These are phyloP conservation scores for Gallinago media DNA, from an alignment of 2,113 vertebrate genomes.

Conservation along the genomic window DNA sequence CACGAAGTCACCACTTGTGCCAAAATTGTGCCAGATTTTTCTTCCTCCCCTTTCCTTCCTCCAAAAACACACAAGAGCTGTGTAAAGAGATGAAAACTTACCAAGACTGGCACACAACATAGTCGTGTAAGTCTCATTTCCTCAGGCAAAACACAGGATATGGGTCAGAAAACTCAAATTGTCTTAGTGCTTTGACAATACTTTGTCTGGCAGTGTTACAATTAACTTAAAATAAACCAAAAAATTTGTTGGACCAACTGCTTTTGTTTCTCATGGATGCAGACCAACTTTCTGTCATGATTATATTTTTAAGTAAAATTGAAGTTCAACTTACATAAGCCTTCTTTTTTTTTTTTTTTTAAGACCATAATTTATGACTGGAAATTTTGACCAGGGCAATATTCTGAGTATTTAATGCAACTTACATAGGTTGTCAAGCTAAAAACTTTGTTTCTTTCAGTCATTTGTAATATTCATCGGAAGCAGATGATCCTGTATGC, in stretches of 20 bases:
- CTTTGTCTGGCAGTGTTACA: slow-evolving; percentile 6
- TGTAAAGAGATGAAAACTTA: background rate
- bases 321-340: background rate
- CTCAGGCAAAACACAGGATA: slow-evolving; percentile 31
- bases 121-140: background rate
- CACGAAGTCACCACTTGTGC: background rate
- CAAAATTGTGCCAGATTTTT: background rate
- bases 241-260: slow-evolving; percentile 25
- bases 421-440: background rate
- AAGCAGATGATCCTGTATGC: background rate
- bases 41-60: background rate
- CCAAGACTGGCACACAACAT: background rate
- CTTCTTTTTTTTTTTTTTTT: background rate
- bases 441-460: background rate
- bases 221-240: slow-evolving; percentile 44
- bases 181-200: slow-evolving; percentile 5
- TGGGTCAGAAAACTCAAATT: slow-evolving; percentile 34
- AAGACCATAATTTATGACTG: slow-evolving; percentile 14
- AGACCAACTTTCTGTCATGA: slow-evolving; percentile 47
- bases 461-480: background rate
- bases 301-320: background rate
- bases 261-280: slow-evolving; percentile 48
- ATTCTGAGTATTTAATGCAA: background rate
- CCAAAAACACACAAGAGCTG: background rate
- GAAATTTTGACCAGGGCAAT: slow-evolving; percentile 10